These are phyloP conservation scores for Dryocosmus kuriphilus DNA, from an alignment of 2,888 invertebrate species.

Conservation along the genomic window DNA sequence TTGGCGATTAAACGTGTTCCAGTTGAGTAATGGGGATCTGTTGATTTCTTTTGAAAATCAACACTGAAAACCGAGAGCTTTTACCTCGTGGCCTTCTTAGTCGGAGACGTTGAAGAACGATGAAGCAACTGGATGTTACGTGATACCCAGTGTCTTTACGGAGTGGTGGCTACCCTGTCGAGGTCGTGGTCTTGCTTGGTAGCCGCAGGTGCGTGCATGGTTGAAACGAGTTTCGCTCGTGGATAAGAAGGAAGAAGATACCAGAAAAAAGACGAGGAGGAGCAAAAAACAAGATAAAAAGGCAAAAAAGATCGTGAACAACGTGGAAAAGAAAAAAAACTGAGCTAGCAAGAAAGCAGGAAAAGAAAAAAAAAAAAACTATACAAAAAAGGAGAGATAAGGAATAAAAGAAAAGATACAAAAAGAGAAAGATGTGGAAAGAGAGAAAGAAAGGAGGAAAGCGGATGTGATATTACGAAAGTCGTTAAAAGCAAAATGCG, in stretches of 20 bases:
- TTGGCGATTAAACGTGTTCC: conserved; percentile 6
- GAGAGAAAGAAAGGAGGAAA: conserved; percentile 37
- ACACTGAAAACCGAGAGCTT: conserved; percentile 10
- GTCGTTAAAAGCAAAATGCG: conserved; percentile 21
- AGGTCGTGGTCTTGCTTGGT: conserved; percentile 60
- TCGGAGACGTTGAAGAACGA: conserved; percentile 43
- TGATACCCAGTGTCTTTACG: conserved; percentile 59
- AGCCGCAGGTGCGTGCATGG: conserved; percentile 56
- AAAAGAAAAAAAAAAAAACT: conserved; percentile 64
- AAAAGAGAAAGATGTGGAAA: conserved; percentile 70
- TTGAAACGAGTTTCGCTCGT: conserved; percentile 59
- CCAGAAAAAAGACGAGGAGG: background rate
- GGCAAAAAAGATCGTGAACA: background rate
- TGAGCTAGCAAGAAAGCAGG: conserved; percentile 21
- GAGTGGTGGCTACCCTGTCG: conserved; percentile 61
- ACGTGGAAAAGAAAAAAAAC: conserved; percentile 11
- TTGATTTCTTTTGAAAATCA: conserved; percentile 23
- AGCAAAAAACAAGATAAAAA: background rate
- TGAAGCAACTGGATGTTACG: conserved; percentile 61
- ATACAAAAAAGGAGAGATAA: background rate
- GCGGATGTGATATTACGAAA: conserved; percentile 4
- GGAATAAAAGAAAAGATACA: background rate
- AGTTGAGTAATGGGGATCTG: conserved; percentile 22
- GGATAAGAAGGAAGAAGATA: conserved; percentile 28
- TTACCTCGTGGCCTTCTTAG: conserved; percentile 7